phyloP scores from a whole-genome alignment of 2,797 vertebrate species.

The Thamnophis elegans region DNA sequence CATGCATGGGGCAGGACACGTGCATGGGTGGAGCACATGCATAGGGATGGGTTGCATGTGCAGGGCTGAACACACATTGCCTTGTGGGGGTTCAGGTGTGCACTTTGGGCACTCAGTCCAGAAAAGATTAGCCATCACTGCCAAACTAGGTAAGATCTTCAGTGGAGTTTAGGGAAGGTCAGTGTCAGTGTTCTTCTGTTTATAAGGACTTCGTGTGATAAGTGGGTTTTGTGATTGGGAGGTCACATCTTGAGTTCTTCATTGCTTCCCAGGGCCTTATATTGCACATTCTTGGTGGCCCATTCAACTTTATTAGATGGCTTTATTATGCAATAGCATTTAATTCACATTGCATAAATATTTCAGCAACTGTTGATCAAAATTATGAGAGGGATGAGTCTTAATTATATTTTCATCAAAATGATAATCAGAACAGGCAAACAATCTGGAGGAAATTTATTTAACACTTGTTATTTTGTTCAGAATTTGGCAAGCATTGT shows the following conservation, averaged over 20 bases:
- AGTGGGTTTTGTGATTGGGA: neutral
- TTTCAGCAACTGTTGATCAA: neutral
- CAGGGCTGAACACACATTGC: no score
- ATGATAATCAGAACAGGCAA: slow-evolving; percentile 20
- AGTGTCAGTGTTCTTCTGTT: neutral
- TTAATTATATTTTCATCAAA: slow-evolving; percentile 28
- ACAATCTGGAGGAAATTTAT: slow-evolving; percentile 3
- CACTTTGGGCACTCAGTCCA: no score
- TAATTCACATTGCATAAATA: slow-evolving; percentile 7
- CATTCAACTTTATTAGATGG: neutral
- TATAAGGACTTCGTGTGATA: neutral
- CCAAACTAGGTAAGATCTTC: neutral
- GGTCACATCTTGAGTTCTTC: neutral
- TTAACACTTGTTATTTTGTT: neutral
- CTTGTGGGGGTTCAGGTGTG: no score
- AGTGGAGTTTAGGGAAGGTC: neutral
- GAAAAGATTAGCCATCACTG: no score
- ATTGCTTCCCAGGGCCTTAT: neutral
- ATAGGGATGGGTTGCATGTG: no score
- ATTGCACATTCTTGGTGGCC: neutral
- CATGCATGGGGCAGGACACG: no score
- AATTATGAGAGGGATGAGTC: neutral
- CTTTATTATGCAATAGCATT: slow-evolving; percentile 23
- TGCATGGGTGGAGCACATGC: no score
- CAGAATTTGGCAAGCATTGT: slow-evolving; percentile 28